Base-by-base conservation (phyloP, 2,113 vertebrate genomes). In the Pollimyrus isidori region DNA sequence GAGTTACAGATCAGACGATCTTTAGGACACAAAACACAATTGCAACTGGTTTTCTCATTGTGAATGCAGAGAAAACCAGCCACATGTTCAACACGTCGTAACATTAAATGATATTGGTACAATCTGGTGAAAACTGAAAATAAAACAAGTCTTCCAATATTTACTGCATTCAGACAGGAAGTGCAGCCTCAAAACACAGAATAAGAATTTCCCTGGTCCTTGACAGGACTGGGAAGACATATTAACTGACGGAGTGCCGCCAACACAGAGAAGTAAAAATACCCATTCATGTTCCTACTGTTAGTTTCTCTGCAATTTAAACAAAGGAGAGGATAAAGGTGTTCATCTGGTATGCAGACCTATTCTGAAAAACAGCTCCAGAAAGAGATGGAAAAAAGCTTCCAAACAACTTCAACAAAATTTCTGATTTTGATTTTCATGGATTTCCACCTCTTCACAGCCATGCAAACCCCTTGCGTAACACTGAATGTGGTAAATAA, bases 321-420 rank as follows among this genome's bases (percentile, higher is more conserved):
- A 91, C 91, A 89, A 88, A 90, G 56, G 48, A 17, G 13, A 23
- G 6, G 58, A 91, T 58, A 3, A 89, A 92, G 91, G 73, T 58
- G 90, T 91, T 87, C 30, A 69, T 88, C 87, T 93, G 87, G 92
- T 89, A 90, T 84, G 91, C 89, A 89, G 88, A 91, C 91, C 90
- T 30, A 73, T 83, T 73, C 90, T 88, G 91, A 89, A 92, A 91
- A 88, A 86, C 49, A 83, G 86, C 85, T 88, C 69, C 83, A 53
- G 87, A 87, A 84, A 69, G 80, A 84, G 26, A 92, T 91, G 90
- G 90, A 87, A 90, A 87, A 15, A 35, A 42, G 13, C 56, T 69
- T 23, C 73, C 86, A 85, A 89, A 80, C 58, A 89, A 88, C 42
- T 69, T 92, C 50, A 92, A 90, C 92, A 42, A 49, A 7, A 73